Percentiles rank a stretch among this genome's conserved stretches.
These are phyloP conservation scores for Stegana nigrithorax DNA, from an alignment of 2,888 invertebrate species.

Conservation along the genomic window DNA sequence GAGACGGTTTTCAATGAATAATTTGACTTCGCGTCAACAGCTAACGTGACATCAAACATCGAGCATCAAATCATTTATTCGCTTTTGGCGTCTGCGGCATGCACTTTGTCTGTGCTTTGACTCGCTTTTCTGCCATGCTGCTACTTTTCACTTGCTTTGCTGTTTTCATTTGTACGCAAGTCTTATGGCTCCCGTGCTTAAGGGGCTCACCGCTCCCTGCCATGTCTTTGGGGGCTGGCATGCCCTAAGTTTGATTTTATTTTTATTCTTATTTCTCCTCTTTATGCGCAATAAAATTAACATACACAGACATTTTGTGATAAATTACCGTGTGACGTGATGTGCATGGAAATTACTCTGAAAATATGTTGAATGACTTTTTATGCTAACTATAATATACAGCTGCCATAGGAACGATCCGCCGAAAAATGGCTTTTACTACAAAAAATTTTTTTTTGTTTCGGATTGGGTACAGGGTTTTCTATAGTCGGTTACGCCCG, in stretches of 20 bases:
- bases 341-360: slow-evolving; percentile 57
- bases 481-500: too few relatives aligned
- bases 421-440: too few relatives aligned
- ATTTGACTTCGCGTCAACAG: too few relatives aligned
- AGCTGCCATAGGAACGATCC: too few relatives aligned
- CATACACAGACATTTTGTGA: slow-evolving; percentile 65
- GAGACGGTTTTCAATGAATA: slow-evolving; percentile 12
- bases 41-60: too few relatives aligned
- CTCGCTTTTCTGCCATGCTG: neutral
- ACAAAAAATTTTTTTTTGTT: too few relatives aligned
- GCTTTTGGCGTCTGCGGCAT: slow-evolving; percentile 7
- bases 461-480: too few relatives aligned
- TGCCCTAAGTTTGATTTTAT: neutral
- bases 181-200: too few relatives aligned
- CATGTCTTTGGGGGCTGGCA: too few relatives aligned
- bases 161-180: neutral
- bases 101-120: neutral
- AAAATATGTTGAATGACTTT: slow-evolving; percentile 56
- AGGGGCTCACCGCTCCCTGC: too few relatives aligned
- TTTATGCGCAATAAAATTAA: slow-evolving; percentile 66
- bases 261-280: slow-evolving; percentile 33
- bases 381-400: too few relatives aligned
- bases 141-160: neutral
- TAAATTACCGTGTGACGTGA: slow-evolving; percentile 64
- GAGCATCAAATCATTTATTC: neutral